These are phyloP conservation scores for Peromyscus californicus DNA, from an alignment of 2,113 vertebrate species.

Conservation along the genomic window DNA sequence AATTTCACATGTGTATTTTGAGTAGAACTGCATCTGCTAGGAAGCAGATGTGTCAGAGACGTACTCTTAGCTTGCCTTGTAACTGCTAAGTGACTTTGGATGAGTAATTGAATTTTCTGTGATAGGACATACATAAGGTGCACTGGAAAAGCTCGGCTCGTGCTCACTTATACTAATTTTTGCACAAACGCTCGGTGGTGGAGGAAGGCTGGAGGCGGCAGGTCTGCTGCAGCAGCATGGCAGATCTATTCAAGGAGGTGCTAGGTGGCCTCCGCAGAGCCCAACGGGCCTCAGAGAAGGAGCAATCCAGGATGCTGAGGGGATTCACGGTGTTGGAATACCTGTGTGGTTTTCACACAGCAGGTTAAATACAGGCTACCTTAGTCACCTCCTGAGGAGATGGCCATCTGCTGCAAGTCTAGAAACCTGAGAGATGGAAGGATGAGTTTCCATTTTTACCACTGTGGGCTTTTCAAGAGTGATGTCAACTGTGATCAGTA, in stretches of 20 bases:
- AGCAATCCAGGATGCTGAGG: fast-evolving
- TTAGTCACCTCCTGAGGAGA: not conserved
- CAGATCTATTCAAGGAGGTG: too few species aligned
- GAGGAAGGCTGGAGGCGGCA: not conserved
- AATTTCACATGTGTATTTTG: not conserved
- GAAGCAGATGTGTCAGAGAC: not conserved
- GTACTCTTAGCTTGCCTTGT: not conserved
- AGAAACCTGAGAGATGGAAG: not conserved
- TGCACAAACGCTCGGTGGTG: not conserved
- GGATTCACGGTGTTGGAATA: not conserved
- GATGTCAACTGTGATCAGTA: not conserved
- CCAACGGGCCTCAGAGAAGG: not conserved
- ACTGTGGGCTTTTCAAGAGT: not conserved
- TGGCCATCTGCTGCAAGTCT: not conserved
- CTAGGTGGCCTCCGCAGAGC: too few species aligned
- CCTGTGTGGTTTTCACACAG: not conserved
- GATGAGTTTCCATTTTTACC: not conserved
- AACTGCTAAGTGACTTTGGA: not conserved
- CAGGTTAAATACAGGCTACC: not conserved
- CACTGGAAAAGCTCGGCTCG: not conserved
- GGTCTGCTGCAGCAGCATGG: not conserved
- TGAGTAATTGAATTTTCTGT: not conserved
- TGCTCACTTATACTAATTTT: not conserved
- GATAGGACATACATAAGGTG: not conserved
- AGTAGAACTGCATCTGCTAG: not conserved